Evolutionary conservation across 2,797 vertebrate species (phyloP), one percentile per base, ranked within the genome.

Genomic region (Sebastes steindachneri): DNA sequence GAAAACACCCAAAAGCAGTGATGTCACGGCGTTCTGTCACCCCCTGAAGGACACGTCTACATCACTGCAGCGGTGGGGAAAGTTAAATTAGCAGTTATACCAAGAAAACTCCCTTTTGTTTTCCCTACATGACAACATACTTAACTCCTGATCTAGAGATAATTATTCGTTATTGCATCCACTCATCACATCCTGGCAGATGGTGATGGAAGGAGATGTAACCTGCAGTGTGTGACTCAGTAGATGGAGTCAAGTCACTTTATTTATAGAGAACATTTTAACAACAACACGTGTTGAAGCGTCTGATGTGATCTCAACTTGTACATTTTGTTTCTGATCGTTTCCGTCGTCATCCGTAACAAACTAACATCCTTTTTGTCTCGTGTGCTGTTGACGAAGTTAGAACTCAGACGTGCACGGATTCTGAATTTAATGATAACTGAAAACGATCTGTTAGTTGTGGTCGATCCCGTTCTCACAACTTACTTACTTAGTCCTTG

Each of bases 211-310:
- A 65, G 59, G 55, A 62, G 53, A 45, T 26, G 0, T 41, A 25
- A 73, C 54, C 73, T 57, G 65, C 68, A 48, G 51, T 11, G 3
- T 8, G 17, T 3, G 15, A 17, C 66, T 77, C 70, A 25, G 67
- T 7, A 45, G 41, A 45, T 17, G 41, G 41, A 45, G 41, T 45
- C 41, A 45, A 17, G 41, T 70, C 69, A 4, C 5, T 17, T 79
- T 84, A 84, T 84, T 84, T 62, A 69, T 66, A 72, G 73, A 71
- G 17, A 26, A 3, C 1, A 6, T 45, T 73, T 69, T 69, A 37
- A 67, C 75, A 73, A 69, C 41, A 59, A 31, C 57, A 79, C 17
- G 12, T 63, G 35, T 29, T 15, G 11, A 12, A 0, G 19, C 19
- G 9, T 55, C 25, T 21, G 9, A 31, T 1, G 7, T 19, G 17